A percentile compares a stretch with the other conserved stretches of the same genome.
Conservation (phyloP, 2,113 vertebrate genomes). For the Paramormyrops kingsleyae region DNA sequence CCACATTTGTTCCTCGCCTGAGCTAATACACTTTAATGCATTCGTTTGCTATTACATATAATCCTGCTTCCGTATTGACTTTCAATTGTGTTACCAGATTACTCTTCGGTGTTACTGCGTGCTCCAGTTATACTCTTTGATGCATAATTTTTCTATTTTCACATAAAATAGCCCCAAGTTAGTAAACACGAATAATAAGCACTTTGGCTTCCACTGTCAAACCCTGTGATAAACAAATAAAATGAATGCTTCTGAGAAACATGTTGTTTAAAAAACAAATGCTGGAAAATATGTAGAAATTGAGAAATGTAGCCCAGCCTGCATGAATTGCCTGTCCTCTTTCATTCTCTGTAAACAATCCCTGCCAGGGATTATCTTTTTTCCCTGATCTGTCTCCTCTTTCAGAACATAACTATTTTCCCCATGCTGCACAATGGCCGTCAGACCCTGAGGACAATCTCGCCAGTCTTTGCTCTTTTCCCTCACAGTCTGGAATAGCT, state of each 20-base stretch:
- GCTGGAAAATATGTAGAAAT: background rate
- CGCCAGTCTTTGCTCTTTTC: constrained; percentile 2
- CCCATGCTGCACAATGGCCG: background rate
- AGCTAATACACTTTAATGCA: background rate
- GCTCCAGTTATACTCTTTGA: background rate
- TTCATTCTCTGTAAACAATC: background rate
- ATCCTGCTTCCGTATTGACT: background rate
- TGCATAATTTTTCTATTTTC: constrained; percentile 6
- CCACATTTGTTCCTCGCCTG: background rate
- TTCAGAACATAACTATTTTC: background rate
- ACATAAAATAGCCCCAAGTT: constrained; percentile 7
- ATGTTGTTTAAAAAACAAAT: constrained; percentile 6
- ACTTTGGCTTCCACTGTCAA: background rate
- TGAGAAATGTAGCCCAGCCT: background rate
- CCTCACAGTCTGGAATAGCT: constrained; percentile 27
- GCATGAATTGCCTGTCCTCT: background rate
- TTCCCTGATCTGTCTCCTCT: background rate
- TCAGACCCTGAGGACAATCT: background rate
- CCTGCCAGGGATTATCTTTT: background rate
- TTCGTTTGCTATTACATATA: background rate
- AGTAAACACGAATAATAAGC: constrained; percentile 2
- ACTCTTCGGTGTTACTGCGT: background rate
- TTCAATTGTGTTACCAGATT: constrained; percentile 4
- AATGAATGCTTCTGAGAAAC: background rate
- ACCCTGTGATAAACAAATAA: constrained; percentile 1